These are phyloP conservation scores for Furcula furcula DNA, from an alignment of 2,888 invertebrate species.

Conservation along the genomic window DNA sequence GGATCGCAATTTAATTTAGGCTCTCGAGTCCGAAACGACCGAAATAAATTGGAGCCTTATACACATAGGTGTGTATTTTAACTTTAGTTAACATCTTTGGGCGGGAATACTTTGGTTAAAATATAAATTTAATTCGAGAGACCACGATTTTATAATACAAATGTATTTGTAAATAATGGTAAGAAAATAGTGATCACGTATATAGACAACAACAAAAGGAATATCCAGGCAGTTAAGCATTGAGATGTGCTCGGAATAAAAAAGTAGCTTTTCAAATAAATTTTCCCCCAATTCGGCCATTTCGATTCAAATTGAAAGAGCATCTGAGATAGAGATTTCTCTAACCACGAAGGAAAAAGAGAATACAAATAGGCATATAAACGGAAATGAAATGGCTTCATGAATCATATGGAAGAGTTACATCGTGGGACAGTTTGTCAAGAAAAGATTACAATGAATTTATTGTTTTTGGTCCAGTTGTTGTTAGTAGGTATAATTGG, in stretches of 20 bases:
- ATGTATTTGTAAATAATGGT: constrained; percentile 6
- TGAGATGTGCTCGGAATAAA: constrained; percentile 57
- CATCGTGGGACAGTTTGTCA: constrained; percentile 52
- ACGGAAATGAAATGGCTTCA: constrained; percentile 71
- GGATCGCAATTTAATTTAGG: constrained; percentile 34
- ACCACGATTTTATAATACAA: constrained; percentile 4
- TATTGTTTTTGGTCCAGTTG: too few species aligned
- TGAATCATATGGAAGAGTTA: constrained; percentile 62
- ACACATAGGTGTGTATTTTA: constrained; percentile 24
- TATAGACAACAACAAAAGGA: constrained; percentile 46
- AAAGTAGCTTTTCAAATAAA: constrained; percentile 71
- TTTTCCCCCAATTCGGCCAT: constrained; percentile 72
- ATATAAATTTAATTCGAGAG: constrained; percentile 14
- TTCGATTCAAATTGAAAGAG: constrained; percentile 78
- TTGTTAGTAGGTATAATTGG: too few species aligned
- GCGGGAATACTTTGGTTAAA: constrained; percentile 17
- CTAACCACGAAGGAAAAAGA: constrained; percentile 67
- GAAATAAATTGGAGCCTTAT: constrained; percentile 33
- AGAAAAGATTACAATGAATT: constrained; percentile 43
- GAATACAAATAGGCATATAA: constrained; percentile 77
- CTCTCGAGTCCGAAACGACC: constrained; percentile 32
- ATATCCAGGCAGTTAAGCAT: constrained; percentile 51
- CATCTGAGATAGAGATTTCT: constrained; percentile 73
- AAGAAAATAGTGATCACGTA: constrained; percentile 23
- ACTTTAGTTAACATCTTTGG: constrained; percentile 26